Evolutionary conservation across 2,888 invertebrate species (phyloP).

Genomic region (Hydriomena furcata): DNA sequence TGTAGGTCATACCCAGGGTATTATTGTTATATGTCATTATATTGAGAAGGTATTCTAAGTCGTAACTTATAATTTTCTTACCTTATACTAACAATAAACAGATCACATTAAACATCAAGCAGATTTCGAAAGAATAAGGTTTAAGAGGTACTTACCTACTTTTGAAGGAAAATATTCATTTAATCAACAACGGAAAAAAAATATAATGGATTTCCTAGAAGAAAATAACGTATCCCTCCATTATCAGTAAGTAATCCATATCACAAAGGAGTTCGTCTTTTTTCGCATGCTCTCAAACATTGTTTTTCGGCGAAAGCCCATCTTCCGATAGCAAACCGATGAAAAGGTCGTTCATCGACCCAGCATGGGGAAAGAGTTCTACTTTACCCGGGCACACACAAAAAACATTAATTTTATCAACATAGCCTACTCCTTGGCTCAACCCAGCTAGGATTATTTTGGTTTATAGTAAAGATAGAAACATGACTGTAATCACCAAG

Average conservation of each 20-base stretch:
- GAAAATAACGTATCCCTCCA: no score
- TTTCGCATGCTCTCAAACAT: conserved; percentile 15
- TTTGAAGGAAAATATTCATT: background rate
- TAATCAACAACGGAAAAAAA: no score
- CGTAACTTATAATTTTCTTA: no score
- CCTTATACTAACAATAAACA: no score
- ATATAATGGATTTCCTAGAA: background rate
- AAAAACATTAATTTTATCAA: conserved; percentile 77
- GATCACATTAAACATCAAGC: no score
- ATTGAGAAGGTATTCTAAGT: no score
- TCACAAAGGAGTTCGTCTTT: background rate
- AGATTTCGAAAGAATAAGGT: no score
- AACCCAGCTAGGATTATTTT: conserved; percentile 16
- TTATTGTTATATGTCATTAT: no score
- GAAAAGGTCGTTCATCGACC: conserved; percentile 36
- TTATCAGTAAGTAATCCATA: background rate
- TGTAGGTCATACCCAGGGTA: no score
- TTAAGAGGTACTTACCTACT: background rate
- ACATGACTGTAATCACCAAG: no score
- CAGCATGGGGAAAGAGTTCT: conserved; percentile 38
- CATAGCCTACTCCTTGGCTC: conserved; percentile 46
- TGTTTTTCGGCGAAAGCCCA: conserved; percentile 20
- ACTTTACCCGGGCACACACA: conserved; percentile 54
- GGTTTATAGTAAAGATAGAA: no score
- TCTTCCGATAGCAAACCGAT: conserved; percentile 12